Evolutionary conservation across 2,888 invertebrate species (phyloP).

Genomic region (Aphrophora alni): DNA sequence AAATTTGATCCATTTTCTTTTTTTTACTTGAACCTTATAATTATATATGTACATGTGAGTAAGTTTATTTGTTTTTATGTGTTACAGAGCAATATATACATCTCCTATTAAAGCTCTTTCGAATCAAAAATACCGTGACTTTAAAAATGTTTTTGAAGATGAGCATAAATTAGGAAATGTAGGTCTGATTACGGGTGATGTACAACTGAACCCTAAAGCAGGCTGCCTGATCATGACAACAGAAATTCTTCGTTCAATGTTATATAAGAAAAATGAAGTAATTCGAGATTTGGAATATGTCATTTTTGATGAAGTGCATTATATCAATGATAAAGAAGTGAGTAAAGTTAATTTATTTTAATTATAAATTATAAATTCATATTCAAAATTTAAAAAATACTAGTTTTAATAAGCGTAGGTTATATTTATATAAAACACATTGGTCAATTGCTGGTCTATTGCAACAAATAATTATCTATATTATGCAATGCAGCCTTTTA

Average conservation of each 20-base stretch:
- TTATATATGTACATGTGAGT: no score
- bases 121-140: slow-evolving; percentile 98
- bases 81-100: slow-evolving; percentile 86
- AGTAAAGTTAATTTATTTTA: slow-evolving; percentile 29
- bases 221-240: slow-evolving; percentile 99
- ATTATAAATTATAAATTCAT: no score
- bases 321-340: slow-evolving; percentile 95
- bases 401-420: no score
- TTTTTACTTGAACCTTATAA: no score
- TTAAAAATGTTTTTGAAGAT: slow-evolving; percentile 82
- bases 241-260: slow-evolving; percentile 87
- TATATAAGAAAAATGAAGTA: slow-evolving; percentile 80
- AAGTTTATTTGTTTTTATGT: no score
- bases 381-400: no score
- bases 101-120: slow-evolving; percentile 99
- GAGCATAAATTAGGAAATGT: slow-evolving; percentile 66
- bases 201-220: slow-evolving; percentile 93
- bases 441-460: no score
- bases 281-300: slow-evolving; percentile 97
- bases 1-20: no score
- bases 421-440: no score
- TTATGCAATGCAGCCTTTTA: no score
- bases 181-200: slow-evolving; percentile 92
- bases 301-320: slow-evolving; percentile 99
- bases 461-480: no score